Evolutionary conservation across 2,888 invertebrate species (phyloP), one percentile per base, ranked within the genome.

Genomic region (Rhynchonema sp.): DNA sequence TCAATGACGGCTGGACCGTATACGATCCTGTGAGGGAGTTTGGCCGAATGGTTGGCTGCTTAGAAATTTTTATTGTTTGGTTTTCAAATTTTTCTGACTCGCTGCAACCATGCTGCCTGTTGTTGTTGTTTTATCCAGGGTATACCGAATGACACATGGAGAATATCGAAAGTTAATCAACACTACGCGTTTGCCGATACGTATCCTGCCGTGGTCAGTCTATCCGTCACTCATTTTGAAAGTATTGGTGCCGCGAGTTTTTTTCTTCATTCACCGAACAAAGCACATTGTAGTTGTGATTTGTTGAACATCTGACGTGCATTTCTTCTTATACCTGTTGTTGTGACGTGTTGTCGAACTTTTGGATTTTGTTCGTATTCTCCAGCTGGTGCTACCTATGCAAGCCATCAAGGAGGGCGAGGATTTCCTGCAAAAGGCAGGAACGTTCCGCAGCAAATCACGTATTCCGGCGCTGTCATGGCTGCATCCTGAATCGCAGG

Each of bases 401-500:
- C 84, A 84, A 2, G 88, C 85, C 0, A 88, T 61, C 1, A 58
- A 63, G 6, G 53, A 61, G 9, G 68, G 67, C 49, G 76, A 96
- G 69, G 91, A 92, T 54, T 84, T 91, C 67, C 74, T 98, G 38
- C 81, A 84, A 57, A 82, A 84, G 1, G 89, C 91, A 0, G 87
- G 87, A 28, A 78, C 81, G 61, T 87, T 91, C 77, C 77, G 91
- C 55, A 80, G 79, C 61, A 70, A 77, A 63, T 74, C 75, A n/a
- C 67, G 81, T 56, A 70, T 80, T 56, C 80, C 80, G 2, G 89
- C 94, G 23, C 78, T 98, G n/a, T 89, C 92, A 0, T 98, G 98
- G 98, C 87, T 96, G 69, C 91, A 98, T 76, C 87, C 90, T 0
- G 86, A 86, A 71, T 89, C 88, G 1, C 90, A 91, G 73, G 96